phyloP scores from a whole-genome alignment of 1,140 invertebrate genomes.

The Anoplophora glabripennis region DNA sequence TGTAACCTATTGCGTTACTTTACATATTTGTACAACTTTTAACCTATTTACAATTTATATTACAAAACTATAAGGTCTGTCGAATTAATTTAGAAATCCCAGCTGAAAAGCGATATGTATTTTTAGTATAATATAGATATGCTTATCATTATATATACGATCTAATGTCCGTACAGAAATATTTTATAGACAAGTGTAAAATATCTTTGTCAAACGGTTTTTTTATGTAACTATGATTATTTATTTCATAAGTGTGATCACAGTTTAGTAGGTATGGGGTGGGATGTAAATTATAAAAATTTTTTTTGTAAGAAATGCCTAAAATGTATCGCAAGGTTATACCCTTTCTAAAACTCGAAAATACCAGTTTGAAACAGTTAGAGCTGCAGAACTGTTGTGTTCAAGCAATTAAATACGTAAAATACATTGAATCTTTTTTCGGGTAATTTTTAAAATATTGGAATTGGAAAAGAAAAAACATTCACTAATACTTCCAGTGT shows the following conservation, averaged over 20 bases:
- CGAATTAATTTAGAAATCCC: slow-evolving; percentile 28
- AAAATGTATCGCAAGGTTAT: not conserved
- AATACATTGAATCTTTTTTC: no score
- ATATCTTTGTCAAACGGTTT: no score
- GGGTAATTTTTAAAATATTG: no score
- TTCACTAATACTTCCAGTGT: no score
- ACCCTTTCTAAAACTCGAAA: no score
- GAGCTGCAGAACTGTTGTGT: no score
- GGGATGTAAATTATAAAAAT: not conserved
- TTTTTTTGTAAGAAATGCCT: not conserved
- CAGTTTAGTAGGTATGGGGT: slow-evolving; percentile 23
- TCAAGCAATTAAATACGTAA: no score
- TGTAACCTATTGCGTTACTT: slow-evolving; percentile 35
- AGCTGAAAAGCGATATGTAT: slow-evolving; percentile 38
- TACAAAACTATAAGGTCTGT: slow-evolving; percentile 32
- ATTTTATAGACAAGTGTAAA: no score
- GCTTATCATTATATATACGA: no score
- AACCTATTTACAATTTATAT: slow-evolving; percentile 29
- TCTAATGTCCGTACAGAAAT: no score
- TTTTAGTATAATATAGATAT: slow-evolving; percentile 13
- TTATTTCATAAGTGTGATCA: slow-evolving; percentile 31
- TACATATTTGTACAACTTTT: slow-evolving; percentile 37
- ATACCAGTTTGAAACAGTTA: no score
- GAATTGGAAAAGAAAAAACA: no score
- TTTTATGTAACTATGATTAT: slow-evolving; percentile 5